phyloP scores from a whole-genome alignment of 1,140 invertebrate species.

The Eupristina koningsbergeri region DNA sequence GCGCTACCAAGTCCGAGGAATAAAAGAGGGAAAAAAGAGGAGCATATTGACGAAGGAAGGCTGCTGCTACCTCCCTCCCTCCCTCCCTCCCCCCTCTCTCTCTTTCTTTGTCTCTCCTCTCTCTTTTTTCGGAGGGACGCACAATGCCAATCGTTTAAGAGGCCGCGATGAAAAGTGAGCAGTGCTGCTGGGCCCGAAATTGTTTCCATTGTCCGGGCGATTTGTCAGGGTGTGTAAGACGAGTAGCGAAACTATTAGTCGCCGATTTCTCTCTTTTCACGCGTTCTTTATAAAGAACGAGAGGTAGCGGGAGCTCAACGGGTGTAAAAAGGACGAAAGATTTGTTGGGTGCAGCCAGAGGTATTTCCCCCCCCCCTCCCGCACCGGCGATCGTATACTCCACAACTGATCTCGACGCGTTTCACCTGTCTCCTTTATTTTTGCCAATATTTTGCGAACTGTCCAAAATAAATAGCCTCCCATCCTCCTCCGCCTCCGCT shows the following conservation, averaged over 20 bases:
- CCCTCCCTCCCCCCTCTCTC: slow-evolving; percentile 4
- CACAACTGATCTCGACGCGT: neutral
- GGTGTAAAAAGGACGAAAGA: neutral
- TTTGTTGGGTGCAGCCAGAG: neutral
- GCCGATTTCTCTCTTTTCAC: slow-evolving; percentile 25
- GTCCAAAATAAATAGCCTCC: neutral
- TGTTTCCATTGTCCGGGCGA: slow-evolving; percentile 70
- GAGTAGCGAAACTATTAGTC: slow-evolving; percentile 70
- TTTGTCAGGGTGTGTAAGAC: slow-evolving; percentile 71
- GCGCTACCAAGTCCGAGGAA: slow-evolving; percentile 53
- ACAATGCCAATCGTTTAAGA: slow-evolving; percentile 68
- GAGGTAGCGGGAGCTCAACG: neutral
- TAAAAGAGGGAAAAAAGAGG: slow-evolving; percentile 1
- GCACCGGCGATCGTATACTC: neutral
- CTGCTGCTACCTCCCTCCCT: neutral
- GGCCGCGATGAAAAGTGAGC: slow-evolving; percentile 38
- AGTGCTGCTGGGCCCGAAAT: slow-evolving; percentile 60
- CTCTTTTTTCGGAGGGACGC: slow-evolving; percentile 51
- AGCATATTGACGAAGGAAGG: neutral
- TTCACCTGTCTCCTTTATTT: neutral
- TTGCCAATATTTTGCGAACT: slow-evolving; percentile 2
- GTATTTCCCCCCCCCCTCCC: neutral
- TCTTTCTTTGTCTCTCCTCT: slow-evolving; percentile 45
- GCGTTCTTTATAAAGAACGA: neutral
- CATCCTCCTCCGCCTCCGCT: no score